Base-by-base conservation (phyloP, 2,797 vertebrate species). In the Mormyrus proboscirostris region DNA sequence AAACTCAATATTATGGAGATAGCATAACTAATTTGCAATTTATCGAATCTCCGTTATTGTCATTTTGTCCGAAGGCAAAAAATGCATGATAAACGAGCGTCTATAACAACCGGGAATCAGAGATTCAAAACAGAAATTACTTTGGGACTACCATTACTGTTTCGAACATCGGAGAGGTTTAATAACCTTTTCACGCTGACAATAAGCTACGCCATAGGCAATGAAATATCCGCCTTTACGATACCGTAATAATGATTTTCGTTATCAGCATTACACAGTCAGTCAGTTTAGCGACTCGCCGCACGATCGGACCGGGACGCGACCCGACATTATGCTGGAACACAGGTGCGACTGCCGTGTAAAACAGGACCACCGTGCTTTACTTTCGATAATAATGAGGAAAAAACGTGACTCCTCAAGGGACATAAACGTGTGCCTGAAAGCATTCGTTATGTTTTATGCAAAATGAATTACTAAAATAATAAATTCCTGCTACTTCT, bases 81-180 rank as follows among this genome's bases (percentile, higher is more conserved):
- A 86, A 51, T 86, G 50, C 25, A 33, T 25, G 22, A 85, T 85
- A 86, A 29, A 86, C 84, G 50, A 25, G 29, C 14, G 85, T 29
- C 12, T 86, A 59, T 55, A 86, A 57, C 29, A 25, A 57, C 55
- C 14, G 16, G 50, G 85, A 33, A 86, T 16, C 85, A 38, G 85
- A 38, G 29, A 86, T 86, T 57, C 53, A 57, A 57, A 25, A 57
- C 85, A 85, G 49, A 25, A 33, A 55, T 86, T 86, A 86, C 85
- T 86, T 55, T 86, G 19, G 47, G 14, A 86, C 25, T 55, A 29
- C 51, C 14, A 59, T 57, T 29, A 55, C 25, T 86, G 57, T 53
- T 86, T 57, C n/a, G 12, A 86, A 55, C 33, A 38, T 55, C 16
- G n/a, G 38, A 82, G 76, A 38, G 41, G 19, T 47, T 44, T 82